phyloP scores from a whole-genome alignment of 2,888 invertebrate species.

The Eristalinus sepulchralis region DNA sequence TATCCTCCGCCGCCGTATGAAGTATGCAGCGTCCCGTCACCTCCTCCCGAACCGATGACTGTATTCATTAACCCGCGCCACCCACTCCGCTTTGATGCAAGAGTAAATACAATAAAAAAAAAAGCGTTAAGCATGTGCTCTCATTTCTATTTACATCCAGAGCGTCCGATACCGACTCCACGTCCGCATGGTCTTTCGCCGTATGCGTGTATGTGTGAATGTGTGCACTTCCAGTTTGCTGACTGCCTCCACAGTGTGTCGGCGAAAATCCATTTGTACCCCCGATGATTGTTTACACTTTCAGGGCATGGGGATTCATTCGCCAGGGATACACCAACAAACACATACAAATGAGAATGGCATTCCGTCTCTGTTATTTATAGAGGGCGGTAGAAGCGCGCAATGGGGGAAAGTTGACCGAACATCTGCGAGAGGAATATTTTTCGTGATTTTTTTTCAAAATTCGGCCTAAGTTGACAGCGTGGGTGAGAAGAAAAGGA shows the following conservation, averaged over 20 bases:
- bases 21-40: neutral
- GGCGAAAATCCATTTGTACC: neutral
- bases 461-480: constrained; percentile 10
- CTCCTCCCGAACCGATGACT: neutral
- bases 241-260: neutral
- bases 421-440: constrained; percentile 9
- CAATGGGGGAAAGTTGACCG: neutral
- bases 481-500: constrained; percentile 34
- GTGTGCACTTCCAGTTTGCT: constrained; percentile 19
- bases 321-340: constrained; percentile 7
- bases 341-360: neutral
- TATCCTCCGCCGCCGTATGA: neutral
- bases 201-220: neutral
- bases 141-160: constrained; percentile 34
- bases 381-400: neutral
- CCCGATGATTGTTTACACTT: constrained; percentile 40
- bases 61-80: constrained; percentile 26
- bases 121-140: constrained; percentile 50
- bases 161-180: neutral
- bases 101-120: constrained; percentile 43
- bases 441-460: constrained; percentile 13
- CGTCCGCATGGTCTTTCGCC: neutral
- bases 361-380: neutral
- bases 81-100: constrained; percentile 27
- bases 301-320: constrained; percentile 1